phyloP scores from a whole-genome alignment of 2,113 vertebrate genomes.

The Columbina picui region DNA sequence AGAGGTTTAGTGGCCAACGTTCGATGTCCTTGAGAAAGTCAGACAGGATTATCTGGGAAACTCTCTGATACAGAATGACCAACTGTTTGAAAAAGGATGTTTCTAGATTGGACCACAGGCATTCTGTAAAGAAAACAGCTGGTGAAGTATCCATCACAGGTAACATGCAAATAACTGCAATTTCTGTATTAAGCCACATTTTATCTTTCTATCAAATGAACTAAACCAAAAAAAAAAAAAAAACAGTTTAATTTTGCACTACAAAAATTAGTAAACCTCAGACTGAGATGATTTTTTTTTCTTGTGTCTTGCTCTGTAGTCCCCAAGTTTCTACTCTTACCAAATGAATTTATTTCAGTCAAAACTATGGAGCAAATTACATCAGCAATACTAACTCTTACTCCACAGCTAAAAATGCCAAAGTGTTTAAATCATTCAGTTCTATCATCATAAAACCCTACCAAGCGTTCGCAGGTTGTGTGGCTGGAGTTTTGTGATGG shows the following conservation, averaged over 20 bases:
- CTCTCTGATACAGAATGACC: background rate
- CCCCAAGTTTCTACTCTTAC: background rate
- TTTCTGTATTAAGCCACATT: background rate
- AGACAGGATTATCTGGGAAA: background rate
- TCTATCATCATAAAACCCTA: background rate
- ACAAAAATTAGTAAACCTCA: background rate
- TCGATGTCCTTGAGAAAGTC: rapidly evolving
- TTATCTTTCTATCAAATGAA: background rate
- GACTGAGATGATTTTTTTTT: background rate
- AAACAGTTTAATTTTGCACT: background rate
- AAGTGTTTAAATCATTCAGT: background rate
- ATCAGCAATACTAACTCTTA: background rate
- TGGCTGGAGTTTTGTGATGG: background rate
- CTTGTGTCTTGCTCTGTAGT: background rate
- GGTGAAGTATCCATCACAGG: background rate
- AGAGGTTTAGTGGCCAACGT: rapidly evolving
- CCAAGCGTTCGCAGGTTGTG: conserved; percentile 39
- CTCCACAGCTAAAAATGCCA: background rate
- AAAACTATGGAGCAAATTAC: background rate
- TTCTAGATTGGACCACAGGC: conserved; percentile 60
- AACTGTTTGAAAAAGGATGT: background rate
- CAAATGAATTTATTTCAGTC: background rate
- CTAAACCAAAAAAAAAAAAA: background rate
- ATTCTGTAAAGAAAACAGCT: conserved; percentile 38
- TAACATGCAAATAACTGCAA: background rate